These are phyloP conservation scores for Odontomachus brunneus DNA, from an alignment of 1,140 invertebrate species.

Conservation along the genomic window DNA sequence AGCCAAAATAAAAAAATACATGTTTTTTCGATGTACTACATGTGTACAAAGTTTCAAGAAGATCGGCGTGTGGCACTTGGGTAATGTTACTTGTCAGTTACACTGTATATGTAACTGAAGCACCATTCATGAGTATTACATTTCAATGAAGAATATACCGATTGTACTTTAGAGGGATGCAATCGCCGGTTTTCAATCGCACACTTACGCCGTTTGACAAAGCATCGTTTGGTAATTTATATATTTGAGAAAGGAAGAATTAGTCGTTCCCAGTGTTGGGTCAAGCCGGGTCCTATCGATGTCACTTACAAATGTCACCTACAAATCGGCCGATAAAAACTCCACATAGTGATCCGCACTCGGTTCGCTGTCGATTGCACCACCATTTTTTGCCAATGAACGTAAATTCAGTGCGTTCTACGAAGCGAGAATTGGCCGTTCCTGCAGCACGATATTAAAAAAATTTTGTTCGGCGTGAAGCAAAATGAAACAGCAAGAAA, in stretches of 20 bases:
- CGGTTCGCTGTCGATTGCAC: conserved; percentile 40
- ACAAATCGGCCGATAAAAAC: conserved; percentile 41
- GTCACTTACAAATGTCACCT: conserved; percentile 18
- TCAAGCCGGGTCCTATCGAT: conserved; percentile 9
- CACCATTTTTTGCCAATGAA: conserved; percentile 44
- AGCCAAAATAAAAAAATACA: no score
- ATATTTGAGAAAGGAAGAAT: not conserved
- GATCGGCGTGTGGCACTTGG: no score
- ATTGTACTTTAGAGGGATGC: no score
- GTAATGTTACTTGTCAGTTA: no score
- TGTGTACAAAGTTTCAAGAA: no score
- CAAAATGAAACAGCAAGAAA: not conserved
- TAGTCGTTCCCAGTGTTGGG: not conserved
- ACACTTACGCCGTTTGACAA: not conserved
- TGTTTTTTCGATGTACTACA: no score
- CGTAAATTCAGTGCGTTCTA: conserved; percentile 31
- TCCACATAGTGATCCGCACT: conserved; percentile 28
- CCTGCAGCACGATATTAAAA: conserved; percentile 7
- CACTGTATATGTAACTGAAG: no score
- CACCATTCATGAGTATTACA: no score
- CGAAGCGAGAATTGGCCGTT: conserved; percentile 10
- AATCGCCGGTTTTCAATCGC: no score
- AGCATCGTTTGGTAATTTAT: conserved; percentile 13
- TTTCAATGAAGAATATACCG: no score
- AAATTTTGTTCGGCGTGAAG: conserved; percentile 12